A percentile compares a stretch with the other conserved stretches of the same genome.
These are phyloP conservation scores for Mixornis gularis DNA, from an alignment of 2,113 vertebrate genomes.

Conservation along the genomic window DNA sequence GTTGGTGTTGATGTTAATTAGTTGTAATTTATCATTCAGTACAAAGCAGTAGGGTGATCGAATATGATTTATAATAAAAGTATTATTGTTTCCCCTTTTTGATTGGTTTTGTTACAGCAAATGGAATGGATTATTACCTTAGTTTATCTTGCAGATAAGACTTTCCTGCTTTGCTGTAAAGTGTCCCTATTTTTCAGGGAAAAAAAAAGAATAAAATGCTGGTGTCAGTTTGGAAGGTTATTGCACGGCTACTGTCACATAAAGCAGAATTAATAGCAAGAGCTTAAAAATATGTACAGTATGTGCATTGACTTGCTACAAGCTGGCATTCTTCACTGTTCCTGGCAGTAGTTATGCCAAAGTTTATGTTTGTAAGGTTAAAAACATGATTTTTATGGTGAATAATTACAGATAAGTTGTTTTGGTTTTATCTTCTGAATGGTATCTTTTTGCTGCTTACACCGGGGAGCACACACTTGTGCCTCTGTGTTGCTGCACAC, in stretches of 20 bases:
- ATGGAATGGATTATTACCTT: not conserved
- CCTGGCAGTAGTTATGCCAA: rapidly evolving
- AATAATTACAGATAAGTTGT: not conserved
- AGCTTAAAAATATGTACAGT: not conserved
- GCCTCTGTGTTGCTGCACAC: not conserved
- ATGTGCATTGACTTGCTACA: not conserved
- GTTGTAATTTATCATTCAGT: not conserved
- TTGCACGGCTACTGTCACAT: not conserved
- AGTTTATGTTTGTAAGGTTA: not conserved
- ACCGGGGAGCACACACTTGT: not conserved
- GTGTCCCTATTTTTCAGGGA: not conserved
- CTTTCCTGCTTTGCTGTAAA: not conserved
- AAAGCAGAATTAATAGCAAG: not conserved
- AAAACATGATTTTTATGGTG: not conserved
- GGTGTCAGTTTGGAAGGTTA: not conserved
- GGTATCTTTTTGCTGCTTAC: not conserved
- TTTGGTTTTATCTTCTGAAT: not conserved
- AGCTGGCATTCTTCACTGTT: not conserved
- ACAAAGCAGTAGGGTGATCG: not conserved
- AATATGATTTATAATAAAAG: not conserved
- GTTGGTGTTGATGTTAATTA: not conserved
- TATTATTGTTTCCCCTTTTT: not conserved
- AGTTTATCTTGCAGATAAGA: not conserved
- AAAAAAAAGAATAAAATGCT: not conserved
- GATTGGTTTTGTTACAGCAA: not conserved